Evolutionary conservation across 2,113 vertebrate genomes (phyloP), one percentile per base, ranked within the genome.

Genomic region (Holacanthus passer): DNA sequence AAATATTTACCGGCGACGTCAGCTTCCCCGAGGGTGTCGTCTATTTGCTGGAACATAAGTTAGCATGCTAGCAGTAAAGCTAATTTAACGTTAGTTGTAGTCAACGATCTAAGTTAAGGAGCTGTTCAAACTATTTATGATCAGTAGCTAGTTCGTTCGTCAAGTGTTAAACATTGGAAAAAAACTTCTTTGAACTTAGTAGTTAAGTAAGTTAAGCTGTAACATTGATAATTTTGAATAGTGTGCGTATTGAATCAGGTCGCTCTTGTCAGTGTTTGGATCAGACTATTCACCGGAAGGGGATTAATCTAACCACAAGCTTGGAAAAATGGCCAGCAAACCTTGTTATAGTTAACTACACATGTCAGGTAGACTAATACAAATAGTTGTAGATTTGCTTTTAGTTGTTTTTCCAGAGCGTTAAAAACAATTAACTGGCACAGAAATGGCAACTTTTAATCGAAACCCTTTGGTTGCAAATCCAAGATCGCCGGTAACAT

Each of bases 1-100:
- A 87, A 80, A 82, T 90, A 87, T 93, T 89, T 81, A 92, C 88
- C 81, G 76, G 89, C 88, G 79, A 91, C 90, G 87, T 91, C 86
- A 88, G 83, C 88, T 86, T 79, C 82, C 75, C 65, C 82, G 3
- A 31, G 74, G 91, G 89, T 78, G 80, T 29, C 73, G 92, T 91
- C 92, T 94, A 93, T 73, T 87, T 91, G 62, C 91, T 93, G 93
- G 89, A 81, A 1, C 17, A 4, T 13, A 58, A 35, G 74, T 87
- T 92, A 89, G 85, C 88, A 59, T 19, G 73, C 27, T 87, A 88
- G 68, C 69, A 14, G 39, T 59, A 20, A 60, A 20, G 77, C 71
- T 84, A 73, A 47, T 62, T 58, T 24, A 45, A 19, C 19, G 12
- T 4, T 11, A 63, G 60, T 43, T 77, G 11, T 20, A n/a, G n/a